These are phyloP conservation scores for Phylloscopus whistleri DNA, from an alignment of 2,113 vertebrate species.

Conservation along the genomic window DNA sequence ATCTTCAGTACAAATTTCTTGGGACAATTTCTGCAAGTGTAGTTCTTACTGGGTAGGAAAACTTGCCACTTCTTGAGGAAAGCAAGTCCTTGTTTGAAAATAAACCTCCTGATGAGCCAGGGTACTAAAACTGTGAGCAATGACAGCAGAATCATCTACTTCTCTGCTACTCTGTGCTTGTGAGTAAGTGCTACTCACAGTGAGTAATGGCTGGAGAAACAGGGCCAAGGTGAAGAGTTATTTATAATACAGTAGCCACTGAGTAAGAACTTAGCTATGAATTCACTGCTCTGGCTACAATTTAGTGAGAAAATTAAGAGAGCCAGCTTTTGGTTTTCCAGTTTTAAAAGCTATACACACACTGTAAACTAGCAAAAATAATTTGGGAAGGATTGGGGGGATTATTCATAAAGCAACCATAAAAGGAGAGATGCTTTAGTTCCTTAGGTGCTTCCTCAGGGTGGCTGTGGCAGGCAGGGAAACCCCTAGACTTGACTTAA, in stretches of 20 bases:
- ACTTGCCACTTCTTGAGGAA: not conserved
- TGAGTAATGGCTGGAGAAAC: constrained; percentile 19
- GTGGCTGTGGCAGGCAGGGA: not conserved
- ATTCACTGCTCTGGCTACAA: constrained; percentile 47
- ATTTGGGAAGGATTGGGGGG: not conserved
- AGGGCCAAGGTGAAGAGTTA: constrained; percentile 46
- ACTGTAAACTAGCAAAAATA: not conserved
- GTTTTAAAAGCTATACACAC: constrained; percentile 1
- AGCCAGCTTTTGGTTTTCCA: not conserved
- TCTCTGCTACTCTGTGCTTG: not conserved
- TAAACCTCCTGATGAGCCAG: not conserved
- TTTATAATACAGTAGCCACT: constrained; percentile 55
- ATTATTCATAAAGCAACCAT: not conserved
- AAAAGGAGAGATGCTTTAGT: not conserved
- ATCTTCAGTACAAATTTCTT: not conserved
- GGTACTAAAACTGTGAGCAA: not conserved
- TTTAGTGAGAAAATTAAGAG: constrained; percentile 25
- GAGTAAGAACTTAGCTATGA: constrained; percentile 43
- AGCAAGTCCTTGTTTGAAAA: not conserved
- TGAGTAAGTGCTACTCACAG: not conserved
- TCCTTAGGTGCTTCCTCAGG: not conserved
- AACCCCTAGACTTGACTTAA: not conserved
- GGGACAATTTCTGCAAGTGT: not conserved
- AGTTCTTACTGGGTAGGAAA: not conserved
- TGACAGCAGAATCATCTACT: not conserved